phyloP scores from a whole-genome alignment of 1,140 invertebrate genomes.

The Megalopta genalis region DNA sequence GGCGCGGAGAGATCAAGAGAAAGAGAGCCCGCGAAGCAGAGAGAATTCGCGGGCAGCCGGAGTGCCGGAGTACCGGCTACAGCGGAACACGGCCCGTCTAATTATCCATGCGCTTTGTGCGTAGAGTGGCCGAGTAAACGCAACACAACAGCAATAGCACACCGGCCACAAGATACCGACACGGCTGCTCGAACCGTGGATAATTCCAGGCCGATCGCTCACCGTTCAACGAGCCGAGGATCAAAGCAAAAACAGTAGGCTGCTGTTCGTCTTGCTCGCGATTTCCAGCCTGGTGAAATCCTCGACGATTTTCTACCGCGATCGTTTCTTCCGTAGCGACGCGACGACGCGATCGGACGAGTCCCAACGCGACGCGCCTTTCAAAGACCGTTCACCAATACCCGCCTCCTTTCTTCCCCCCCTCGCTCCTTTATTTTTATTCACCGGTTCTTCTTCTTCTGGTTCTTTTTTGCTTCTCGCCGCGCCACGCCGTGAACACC shows the following conservation, averaged over 20 bases:
- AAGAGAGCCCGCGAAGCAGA: neutral
- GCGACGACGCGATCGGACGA: neutral
- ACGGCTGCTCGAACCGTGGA: constrained; percentile 52
- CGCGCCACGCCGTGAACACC: neutral
- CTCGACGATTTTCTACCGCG: constrained; percentile 36
- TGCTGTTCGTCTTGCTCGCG: constrained; percentile 18
- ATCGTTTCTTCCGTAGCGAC: constrained; percentile 29
- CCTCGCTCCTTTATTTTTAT: neutral
- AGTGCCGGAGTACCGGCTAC: neutral
- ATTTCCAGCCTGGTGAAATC: constrained; percentile 45
- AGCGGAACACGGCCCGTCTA: constrained; percentile 28
- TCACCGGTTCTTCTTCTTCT: neutral
- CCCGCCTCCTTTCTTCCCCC: too few species aligned
- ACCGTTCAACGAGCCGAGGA: constrained; percentile 57
- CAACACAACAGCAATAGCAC: constrained; percentile 43
- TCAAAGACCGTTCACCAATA: constrained; percentile 8
- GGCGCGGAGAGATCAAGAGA: neutral
- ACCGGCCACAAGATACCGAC: constrained; percentile 19
- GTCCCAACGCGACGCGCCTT: neutral
- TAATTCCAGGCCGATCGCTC: constrained; percentile 50
- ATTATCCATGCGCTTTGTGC: constrained; percentile 64
- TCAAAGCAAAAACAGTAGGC: constrained; percentile 55
- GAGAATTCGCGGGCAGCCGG: neutral
- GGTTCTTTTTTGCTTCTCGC: neutral
- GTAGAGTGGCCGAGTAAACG: constrained; percentile 36